Percentiles rank a stretch among this genome's conserved stretches.
phyloP scores from a whole-genome alignment of 2,113 vertebrate species.

The Oxyura jamaicensis region DNA sequence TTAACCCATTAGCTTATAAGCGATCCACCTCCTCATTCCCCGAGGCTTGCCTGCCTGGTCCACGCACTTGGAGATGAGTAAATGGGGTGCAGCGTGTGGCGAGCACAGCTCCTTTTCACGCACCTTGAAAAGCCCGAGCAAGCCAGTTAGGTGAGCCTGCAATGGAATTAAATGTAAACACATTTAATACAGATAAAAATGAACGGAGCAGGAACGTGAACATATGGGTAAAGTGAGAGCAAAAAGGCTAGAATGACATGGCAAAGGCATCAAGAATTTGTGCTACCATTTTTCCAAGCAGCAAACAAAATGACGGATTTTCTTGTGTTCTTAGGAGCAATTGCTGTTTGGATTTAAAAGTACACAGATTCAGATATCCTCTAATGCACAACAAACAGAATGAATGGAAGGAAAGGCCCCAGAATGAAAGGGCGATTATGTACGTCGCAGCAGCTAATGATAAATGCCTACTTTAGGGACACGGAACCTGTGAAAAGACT shows the following conservation, averaged over 20 bases:
- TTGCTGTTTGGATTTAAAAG: background rate
- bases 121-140: background rate
- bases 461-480: background rate
- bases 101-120: background rate
- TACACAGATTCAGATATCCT: background rate
- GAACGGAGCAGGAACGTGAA: background rate
- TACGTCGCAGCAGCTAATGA: background rate
- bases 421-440: background rate
- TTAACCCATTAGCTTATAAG: slow-evolving; percentile 28
- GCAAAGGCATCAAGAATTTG: background rate
- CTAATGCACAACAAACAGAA: background rate
- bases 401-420: background rate
- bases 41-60: background rate
- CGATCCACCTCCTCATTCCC: background rate
- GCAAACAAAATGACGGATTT: background rate
- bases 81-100: background rate
- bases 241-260: background rate
- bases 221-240: background rate
- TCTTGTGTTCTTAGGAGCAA: background rate
- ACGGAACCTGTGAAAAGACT: background rate
- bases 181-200: background rate
- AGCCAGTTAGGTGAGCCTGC: background rate
- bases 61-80: background rate
- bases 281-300: background rate
- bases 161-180: background rate